phyloP scores from a whole-genome alignment of 2,888 invertebrate genomes.

The Campoplex nolae region DNA sequence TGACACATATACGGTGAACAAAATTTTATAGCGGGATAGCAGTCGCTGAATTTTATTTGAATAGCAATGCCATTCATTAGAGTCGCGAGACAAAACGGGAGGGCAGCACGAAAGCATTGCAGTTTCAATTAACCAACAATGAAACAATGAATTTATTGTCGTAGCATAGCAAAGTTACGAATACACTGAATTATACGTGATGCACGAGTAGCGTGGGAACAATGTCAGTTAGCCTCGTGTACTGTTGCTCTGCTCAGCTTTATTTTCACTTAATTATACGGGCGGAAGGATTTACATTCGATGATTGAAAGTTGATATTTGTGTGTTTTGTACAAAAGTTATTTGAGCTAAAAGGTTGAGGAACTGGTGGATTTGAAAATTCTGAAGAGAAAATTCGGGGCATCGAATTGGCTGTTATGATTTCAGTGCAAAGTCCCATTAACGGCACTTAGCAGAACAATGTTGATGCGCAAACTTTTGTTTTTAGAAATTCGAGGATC shows the following conservation, averaged over 20 bases:
- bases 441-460: neutral
- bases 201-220: neutral
- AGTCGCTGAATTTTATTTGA: neutral
- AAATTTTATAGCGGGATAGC: neutral
- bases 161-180: neutral
- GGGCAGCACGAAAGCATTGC: neutral
- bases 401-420: neutral
- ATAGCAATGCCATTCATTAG: neutral
- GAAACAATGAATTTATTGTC: neutral
- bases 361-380: neutral
- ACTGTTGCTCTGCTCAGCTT: neutral
- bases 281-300: neutral
- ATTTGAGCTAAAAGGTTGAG: neutral
- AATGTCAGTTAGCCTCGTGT: neutral
- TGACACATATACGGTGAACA: neutral
- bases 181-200: neutral
- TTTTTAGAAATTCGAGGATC: neutral
- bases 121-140: slow-evolving; percentile 7
- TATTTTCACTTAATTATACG: neutral
- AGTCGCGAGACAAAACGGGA: neutral
- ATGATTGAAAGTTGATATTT: neutral
- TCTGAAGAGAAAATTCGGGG: too few species aligned
- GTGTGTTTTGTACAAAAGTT: neutral
- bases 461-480: neutral
- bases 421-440: neutral